Percentiles rank a stretch among this genome's conserved stretches.
Conservation (phyloP, 1,140 invertebrate genomes). For the Limonius californicus region DNA sequence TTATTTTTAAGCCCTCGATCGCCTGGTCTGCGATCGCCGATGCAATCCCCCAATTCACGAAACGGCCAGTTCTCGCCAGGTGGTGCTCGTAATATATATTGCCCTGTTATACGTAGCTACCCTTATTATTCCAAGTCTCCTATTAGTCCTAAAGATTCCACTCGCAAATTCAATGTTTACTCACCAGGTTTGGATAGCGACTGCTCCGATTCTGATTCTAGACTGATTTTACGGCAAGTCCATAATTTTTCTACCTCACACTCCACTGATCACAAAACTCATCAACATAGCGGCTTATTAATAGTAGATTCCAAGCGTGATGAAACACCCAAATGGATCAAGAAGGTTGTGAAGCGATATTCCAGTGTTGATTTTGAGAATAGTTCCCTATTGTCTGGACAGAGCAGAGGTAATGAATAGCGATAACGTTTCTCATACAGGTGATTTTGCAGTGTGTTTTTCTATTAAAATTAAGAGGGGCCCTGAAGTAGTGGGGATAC, state of each 20-base stretch:
- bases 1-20: slow-evolving; percentile 44
- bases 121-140: slow-evolving; percentile 45
- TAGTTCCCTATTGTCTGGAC: slow-evolving; percentile 43
- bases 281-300: slow-evolving; percentile 35
- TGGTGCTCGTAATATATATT: slow-evolving; percentile 40
- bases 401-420: slow-evolving; percentile 42
- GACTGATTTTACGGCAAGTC: slow-evolving; percentile 39
- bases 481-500: no score
- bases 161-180: slow-evolving; percentile 44
- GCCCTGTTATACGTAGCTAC: slow-evolving; percentile 38
- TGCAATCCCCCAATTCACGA: slow-evolving; percentile 44
- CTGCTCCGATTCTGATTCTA: slow-evolving; percentile 44
- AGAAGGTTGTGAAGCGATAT: slow-evolving; percentile 44
- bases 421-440: neutral
- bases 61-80: slow-evolving; percentile 42
- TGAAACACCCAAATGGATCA: slow-evolving; percentile 44
- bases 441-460: neutral
- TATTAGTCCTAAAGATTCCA: slow-evolving; percentile 42
- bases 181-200: slow-evolving; percentile 45
- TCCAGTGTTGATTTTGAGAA: slow-evolving; percentile 46
- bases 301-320: slow-evolving; percentile 42
- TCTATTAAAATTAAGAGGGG: no score
- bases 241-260: slow-evolving; percentile 31
- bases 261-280: slow-evolving; percentile 11
- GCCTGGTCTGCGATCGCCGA: slow-evolving; percentile 39